Evolutionary conservation across 2,113 vertebrate species (phyloP).

Genomic region (Phyllostomus discolor): DNA sequence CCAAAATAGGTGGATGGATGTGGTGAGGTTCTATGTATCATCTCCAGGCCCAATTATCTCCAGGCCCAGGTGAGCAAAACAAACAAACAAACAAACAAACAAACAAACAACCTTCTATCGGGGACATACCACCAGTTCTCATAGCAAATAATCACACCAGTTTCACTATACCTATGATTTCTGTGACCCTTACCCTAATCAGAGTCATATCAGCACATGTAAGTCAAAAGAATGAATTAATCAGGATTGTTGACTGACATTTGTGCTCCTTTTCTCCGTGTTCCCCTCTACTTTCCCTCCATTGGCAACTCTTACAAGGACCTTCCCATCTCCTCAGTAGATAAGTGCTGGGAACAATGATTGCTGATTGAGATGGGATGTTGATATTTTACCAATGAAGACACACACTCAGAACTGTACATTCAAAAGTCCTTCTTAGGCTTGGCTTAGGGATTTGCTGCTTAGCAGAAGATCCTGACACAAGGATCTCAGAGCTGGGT

Average conservation of each 20-base stretch:
- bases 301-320: background rate
- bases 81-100: too few species aligned
- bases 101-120: background rate
- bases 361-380: background rate
- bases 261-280: background rate
- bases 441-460: background rate
- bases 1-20: background rate
- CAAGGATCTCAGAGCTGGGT: background rate
- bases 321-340: accelerated
- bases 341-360: background rate
- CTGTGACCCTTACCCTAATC: background rate
- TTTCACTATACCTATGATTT: background rate
- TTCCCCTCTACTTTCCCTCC: accelerated
- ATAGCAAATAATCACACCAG: background rate
- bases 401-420: too few species aligned
- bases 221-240: background rate
- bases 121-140: background rate
- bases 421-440: background rate
- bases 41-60: background rate
- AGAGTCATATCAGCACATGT: background rate
- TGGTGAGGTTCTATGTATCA: background rate
- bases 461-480: background rate
- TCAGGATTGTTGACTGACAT: background rate
- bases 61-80: background rate
- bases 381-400: background rate